Evolutionary conservation across 1,140 invertebrate species (phyloP).

Genomic region (Heliconius melpomene): DNA sequence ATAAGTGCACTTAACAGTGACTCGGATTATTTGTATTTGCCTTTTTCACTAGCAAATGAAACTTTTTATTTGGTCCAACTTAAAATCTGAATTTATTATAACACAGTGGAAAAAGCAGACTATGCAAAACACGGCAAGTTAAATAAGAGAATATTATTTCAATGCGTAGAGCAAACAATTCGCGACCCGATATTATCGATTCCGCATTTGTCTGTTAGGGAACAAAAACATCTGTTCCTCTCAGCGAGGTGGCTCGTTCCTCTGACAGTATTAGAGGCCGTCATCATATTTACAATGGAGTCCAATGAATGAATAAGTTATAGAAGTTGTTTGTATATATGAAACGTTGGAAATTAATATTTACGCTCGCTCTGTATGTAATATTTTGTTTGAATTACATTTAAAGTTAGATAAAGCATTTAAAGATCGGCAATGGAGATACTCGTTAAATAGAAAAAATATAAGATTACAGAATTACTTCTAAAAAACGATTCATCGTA

Average conservation of each 20-base stretch:
- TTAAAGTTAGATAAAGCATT: no score
- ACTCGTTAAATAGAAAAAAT: no score
- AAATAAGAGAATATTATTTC: slow-evolving; percentile 15
- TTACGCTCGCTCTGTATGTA: neutral
- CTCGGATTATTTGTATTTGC: slow-evolving; percentile 3
- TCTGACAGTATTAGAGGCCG: slow-evolving; percentile 12
- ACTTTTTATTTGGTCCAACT: neutral
- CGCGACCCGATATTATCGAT: slow-evolving; percentile 27
- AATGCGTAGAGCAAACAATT: slow-evolving; percentile 29
- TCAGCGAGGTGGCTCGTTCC: slow-evolving; percentile 9
- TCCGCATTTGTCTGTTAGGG: slow-evolving; percentile 20
- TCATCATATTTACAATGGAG: neutral
- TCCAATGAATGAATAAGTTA: neutral
- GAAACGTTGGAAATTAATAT: neutral
- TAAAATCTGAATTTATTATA: neutral
- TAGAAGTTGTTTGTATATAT: neutral
- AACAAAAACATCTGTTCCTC: slow-evolving; percentile 29
- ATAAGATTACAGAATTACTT: no score
- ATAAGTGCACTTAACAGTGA: slow-evolving; percentile 1
- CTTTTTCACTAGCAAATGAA: neutral
- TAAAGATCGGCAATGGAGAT: no score
- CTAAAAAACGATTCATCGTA: no score
- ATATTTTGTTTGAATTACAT: no score
- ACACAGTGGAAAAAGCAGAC: neutral
- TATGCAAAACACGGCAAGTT: neutral